These are phyloP conservation scores for Lissonota sp. DNA, from an alignment of 2,888 invertebrate genomes.

Conservation along the genomic window DNA sequence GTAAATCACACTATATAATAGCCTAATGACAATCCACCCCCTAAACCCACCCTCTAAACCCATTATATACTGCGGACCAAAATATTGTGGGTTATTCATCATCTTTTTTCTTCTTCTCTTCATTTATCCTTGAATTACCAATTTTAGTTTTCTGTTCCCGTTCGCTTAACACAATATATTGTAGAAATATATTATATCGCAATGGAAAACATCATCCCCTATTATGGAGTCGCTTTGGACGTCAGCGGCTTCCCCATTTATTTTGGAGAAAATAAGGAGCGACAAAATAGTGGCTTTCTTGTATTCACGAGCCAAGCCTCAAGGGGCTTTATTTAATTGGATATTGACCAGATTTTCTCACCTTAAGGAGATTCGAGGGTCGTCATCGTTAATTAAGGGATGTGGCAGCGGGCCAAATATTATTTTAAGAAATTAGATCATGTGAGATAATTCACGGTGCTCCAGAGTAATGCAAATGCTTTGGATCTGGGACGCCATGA, in stretches of 20 bases:
- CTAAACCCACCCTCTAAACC: too few species aligned
- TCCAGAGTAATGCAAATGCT: not conserved
- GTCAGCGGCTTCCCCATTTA: too few species aligned
- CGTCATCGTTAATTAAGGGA: not conserved
- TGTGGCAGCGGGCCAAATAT: too few species aligned
- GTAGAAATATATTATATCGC: not conserved
- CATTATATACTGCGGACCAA: slow-evolving; percentile 18
- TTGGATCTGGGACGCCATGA: not conserved
- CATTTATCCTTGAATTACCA: slow-evolving; percentile 48
- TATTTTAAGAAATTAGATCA: too few species aligned
- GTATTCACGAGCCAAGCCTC: too few species aligned
- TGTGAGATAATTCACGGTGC: not conserved
- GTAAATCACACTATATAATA: slow-evolving; percentile 52
- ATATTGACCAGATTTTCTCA: too few species aligned
- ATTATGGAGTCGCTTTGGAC: too few species aligned
- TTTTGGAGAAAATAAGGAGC: too few species aligned
- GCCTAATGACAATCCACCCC: slow-evolving; percentile 41
- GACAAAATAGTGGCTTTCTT: too few species aligned
- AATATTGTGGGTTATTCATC: slow-evolving; percentile 49
- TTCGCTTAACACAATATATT: slow-evolving; percentile 13
- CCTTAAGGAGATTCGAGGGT: not conserved
- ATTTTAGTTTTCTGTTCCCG: slow-evolving; percentile 28
- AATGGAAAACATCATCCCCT: not conserved
- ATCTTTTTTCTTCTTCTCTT: slow-evolving; percentile 17
- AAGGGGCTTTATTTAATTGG: too few species aligned